phyloP scores from a whole-genome alignment of 30 jellyfish, hydroid and myxozoan species.

The Turritopsis dohrnii region DNA sequence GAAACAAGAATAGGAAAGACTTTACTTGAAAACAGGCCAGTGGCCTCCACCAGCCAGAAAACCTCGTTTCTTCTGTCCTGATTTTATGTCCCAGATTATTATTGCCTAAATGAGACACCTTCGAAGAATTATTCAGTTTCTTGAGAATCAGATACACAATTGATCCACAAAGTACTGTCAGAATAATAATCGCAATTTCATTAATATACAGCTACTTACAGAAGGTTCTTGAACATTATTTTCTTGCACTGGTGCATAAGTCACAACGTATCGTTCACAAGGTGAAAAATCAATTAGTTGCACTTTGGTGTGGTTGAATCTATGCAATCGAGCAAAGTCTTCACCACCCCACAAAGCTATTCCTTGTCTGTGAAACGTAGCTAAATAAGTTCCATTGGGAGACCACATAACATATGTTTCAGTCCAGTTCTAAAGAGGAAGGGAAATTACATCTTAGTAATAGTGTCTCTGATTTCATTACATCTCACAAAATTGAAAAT shows the following conservation, averaged over 20 bases:
- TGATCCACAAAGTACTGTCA: not conserved
- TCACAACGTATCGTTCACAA: slow-evolving; percentile 76
- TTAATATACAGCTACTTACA: not conserved
- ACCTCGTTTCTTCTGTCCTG: slow-evolving; percentile 74
- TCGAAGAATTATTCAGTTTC: too few species aligned
- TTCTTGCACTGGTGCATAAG: slow-evolving; percentile 62
- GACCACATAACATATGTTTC: slow-evolving; percentile 94
- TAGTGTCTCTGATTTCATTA: not conserved
- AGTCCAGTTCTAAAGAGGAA: slow-evolving; percentile 76
- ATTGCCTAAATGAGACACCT: slow-evolving; percentile 43
- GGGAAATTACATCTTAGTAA: not conserved
- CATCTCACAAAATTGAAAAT: not conserved
- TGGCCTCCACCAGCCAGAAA: slow-evolving; percentile 90
- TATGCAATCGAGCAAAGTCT: slow-evolving; percentile 62
- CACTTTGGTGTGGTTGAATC: slow-evolving; percentile 73
- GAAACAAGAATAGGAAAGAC: not conserved
- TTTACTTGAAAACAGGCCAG: slow-evolving; percentile 97
- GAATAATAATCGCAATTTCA: not conserved
- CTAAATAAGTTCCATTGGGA: slow-evolving; percentile 80
- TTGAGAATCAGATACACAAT: not conserved
- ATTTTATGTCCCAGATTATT: slow-evolving; percentile 73
- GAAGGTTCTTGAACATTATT: slow-evolving; percentile 13
- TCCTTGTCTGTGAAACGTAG: slow-evolving; percentile 91
- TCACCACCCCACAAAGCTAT: slow-evolving; percentile 95
- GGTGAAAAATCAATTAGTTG: slow-evolving; percentile 91